Evolutionary conservation across 2,797 vertebrate species (phyloP).

Genomic region (Acomys russatus): DNA sequence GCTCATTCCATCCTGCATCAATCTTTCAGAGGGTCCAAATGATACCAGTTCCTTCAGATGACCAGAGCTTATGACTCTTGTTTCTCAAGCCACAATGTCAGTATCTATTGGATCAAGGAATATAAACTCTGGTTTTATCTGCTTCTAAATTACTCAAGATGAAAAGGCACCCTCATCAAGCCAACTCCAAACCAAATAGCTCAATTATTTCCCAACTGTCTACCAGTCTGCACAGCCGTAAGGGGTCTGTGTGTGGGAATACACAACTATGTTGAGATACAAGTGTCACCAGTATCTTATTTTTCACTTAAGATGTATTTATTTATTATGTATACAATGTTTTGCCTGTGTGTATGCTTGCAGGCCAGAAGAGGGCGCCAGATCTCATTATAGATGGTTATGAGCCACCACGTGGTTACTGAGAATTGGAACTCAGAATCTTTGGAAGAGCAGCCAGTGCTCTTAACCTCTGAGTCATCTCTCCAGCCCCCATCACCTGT

Average conservation of each 20-base stretch:
- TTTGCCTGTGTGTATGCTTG: too few species aligned
- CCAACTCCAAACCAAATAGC: background rate
- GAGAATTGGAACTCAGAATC: too few species aligned
- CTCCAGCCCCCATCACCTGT: too few species aligned
- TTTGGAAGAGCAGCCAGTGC: too few species aligned
- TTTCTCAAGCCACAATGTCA: slow-evolving; percentile 7
- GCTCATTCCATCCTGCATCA: background rate
- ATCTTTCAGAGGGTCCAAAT: background rate
- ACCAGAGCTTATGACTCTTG: background rate
- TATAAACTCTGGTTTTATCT: background rate
- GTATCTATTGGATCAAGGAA: background rate
- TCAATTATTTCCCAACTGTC: background rate
- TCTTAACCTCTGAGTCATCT: too few species aligned
- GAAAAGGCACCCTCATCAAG: background rate
- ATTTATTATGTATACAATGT: too few species aligned
- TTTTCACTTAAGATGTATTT: too few species aligned
- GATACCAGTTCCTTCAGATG: background rate
- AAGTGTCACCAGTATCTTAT: background rate
- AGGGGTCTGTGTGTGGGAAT: slow-evolving; percentile 8
- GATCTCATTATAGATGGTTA: too few species aligned
- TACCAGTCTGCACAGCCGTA: background rate
- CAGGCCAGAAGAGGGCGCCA: too few species aligned
- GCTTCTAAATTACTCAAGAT: slow-evolving; percentile 14
- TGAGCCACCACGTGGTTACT: too few species aligned
- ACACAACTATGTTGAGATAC: slow-evolving; percentile 7